Base-by-base conservation (phyloP, 2,797 vertebrate species). In the Argya squamiceps region DNA sequence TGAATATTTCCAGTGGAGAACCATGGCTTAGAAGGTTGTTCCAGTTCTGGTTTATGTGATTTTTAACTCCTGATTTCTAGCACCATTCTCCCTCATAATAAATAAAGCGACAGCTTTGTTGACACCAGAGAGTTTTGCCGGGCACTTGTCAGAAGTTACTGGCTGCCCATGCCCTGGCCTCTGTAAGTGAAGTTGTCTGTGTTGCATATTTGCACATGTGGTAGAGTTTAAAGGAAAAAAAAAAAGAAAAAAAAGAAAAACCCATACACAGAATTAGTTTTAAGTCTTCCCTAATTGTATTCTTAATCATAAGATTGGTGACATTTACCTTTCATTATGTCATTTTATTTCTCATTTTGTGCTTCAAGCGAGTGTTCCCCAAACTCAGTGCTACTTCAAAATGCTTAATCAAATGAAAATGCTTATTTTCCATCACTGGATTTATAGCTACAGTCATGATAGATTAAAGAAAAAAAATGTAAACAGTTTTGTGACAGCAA, bases 391-490 rank as follows among this genome's bases (percentile, higher is more conserved):
- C 52, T 89, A 26, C 37, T 80, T 84, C 83, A 62, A 96, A 96
- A 92, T 79, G 65, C 44, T 95, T 93, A 89, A 92, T 96, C 55
- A 93, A 93, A 91, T 96, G 39, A 87, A 91, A 93, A 91, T 84
- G 69, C 39, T 93, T 68, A 62, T 93, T 93, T 89, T 90, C 49
- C 53, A 59, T 67, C 50, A 46, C 21, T 71, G 55, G 29, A 78
- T 93, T 91, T 91, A 85, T 62, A 86, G 63, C 53, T 78, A 50
- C 34, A 59, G 56, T 70, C 75, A 68, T 63, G 74, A 91, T 32
- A 65, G 47, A 82, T 75, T 39, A 68, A 78, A 64, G 37, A 69
- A 76, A 74, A 59, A 58, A 55, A 49, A 78, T 4, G 15, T 43
- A 29, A 84, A 63, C 20, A 32, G 15, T 47, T 92, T 83, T 92